These are phyloP conservation scores for Leptinotarsa juncta DNA, from an alignment of 2,888 invertebrate species.

Conservation along the genomic window DNA sequence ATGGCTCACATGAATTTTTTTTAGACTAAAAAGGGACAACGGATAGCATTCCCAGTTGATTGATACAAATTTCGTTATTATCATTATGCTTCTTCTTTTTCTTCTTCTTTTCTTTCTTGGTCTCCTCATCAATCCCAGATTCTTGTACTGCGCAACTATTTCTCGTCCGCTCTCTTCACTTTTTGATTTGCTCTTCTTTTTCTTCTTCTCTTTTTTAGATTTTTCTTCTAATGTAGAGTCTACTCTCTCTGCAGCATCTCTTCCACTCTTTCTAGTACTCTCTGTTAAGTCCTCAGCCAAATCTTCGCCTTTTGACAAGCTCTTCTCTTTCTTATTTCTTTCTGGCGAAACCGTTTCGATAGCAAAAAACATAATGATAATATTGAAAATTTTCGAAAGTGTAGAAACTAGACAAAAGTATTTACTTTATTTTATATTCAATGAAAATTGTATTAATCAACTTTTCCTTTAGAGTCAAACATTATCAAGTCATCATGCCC, in stretches of 20 bases:
- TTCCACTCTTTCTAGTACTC: neutral
- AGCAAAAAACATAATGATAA: no score
- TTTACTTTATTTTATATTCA: no score
- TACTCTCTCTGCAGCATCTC: constrained; percentile 49
- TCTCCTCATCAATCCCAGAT: constrained; percentile 56
- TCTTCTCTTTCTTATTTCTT: constrained; percentile 74
- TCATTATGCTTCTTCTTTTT: constrained; percentile 19
- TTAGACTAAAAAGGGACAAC: no score
- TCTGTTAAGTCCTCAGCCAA: constrained; percentile 48
- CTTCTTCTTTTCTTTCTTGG: constrained; percentile 51
- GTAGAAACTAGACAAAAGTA: no score
- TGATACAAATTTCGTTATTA: no score
- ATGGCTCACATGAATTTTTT: no score
- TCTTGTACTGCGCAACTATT: neutral
- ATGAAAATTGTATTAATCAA: no score
- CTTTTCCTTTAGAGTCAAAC: no score
- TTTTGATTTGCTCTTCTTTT: constrained; percentile 17
- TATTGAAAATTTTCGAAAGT: no score
- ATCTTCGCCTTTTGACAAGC: constrained; percentile 62
- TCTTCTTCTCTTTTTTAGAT: constrained; percentile 50
- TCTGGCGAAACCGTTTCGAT: constrained; percentile 64
- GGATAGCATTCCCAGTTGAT: no score
- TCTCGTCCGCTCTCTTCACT: constrained; percentile 9
- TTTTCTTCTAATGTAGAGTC: constrained; percentile 67
- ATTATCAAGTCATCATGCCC: no score